Conservation (phyloP, 2,113 vertebrate genomes). For the Zosterops pallidus region DNA sequence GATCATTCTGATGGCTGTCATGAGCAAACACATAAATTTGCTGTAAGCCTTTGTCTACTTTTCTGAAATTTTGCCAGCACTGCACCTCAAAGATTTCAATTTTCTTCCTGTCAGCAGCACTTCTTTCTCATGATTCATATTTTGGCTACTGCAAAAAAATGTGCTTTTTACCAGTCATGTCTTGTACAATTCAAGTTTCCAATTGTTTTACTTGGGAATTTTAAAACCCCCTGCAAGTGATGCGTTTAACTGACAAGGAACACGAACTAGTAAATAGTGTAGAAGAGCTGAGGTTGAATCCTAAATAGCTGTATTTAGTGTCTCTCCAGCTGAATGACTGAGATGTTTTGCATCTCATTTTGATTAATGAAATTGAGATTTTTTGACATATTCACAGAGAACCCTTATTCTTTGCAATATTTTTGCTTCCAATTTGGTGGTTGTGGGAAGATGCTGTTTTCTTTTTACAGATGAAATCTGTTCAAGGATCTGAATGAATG, state of each 20-base stretch:
- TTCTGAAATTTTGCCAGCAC: constrained; percentile 41
- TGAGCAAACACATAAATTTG: constrained; percentile 5
- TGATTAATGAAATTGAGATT: background rate
- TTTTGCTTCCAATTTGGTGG: background rate
- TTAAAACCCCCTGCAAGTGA: background rate
- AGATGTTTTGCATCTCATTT: background rate
- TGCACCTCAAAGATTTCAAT: constrained; percentile 35
- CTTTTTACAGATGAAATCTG: background rate
- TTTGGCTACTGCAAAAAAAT: background rate
- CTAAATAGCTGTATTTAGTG: background rate
- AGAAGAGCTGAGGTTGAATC: background rate
- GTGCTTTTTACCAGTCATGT: background rate
- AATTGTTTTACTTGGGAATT: background rate
- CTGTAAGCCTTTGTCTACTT: constrained; percentile 14
- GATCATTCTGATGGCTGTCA: background rate
- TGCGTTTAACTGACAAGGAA: background rate
- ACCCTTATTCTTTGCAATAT: background rate
- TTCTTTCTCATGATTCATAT: background rate
- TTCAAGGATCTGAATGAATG: background rate
- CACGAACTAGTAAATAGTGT: background rate
- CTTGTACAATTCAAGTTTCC: background rate
- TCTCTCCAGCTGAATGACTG: background rate
- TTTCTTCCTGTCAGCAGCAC: constrained; percentile 20
- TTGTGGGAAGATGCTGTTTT: background rate
- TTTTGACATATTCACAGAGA: background rate